Evolutionary conservation across 1,140 invertebrate genomes (phyloP).

Genomic region (Gonatopus flavifemur): DNA sequence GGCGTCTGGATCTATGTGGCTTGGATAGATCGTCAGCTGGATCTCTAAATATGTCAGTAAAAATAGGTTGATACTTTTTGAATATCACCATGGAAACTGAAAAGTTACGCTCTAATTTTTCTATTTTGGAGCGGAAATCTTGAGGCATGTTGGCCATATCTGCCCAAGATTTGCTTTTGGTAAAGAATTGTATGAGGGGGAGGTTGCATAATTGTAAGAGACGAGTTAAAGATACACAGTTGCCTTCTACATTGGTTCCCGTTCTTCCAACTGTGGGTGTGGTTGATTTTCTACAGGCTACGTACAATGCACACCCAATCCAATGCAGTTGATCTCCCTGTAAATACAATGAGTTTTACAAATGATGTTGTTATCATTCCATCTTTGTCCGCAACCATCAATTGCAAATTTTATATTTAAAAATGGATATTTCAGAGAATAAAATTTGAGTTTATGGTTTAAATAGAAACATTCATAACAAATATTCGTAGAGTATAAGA

Average conservation of each 20-base stretch:
- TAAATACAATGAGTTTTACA: conserved; percentile 29
- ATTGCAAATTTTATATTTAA: too few relatives aligned
- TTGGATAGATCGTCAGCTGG: conserved; percentile 63
- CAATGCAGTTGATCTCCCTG: conserved; percentile 91
- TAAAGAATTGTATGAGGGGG: conserved; percentile 92
- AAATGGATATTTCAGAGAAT: too few relatives aligned
- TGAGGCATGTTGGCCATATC: conserved; percentile 89
- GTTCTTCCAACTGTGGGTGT: conserved; percentile 78
- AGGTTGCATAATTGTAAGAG: conserved; percentile 86
- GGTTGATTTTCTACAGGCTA: conserved; percentile 79
- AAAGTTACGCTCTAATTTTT: conserved; percentile 88
- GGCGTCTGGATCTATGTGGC: conserved; percentile 64
- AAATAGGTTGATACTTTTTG: conserved; percentile 90
- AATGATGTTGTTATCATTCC: conserved; percentile 2
- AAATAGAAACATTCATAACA: too few relatives aligned
- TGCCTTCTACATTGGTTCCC: conserved; percentile 77
- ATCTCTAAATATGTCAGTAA: conserved; percentile 77
- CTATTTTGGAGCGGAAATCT: conserved; percentile 83
- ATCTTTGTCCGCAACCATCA: background rate
- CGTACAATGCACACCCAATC: conserved; percentile 93
- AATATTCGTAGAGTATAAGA: too few relatives aligned
- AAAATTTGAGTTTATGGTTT: too few relatives aligned
- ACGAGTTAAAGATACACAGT: conserved; percentile 88
- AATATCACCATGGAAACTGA: conserved; percentile 93
- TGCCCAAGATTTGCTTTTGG: conserved; percentile 94